These are phyloP conservation scores for Leptinotarsa undecemlineata DNA, from an alignment of 1,140 invertebrate species.

Conservation along the genomic window DNA sequence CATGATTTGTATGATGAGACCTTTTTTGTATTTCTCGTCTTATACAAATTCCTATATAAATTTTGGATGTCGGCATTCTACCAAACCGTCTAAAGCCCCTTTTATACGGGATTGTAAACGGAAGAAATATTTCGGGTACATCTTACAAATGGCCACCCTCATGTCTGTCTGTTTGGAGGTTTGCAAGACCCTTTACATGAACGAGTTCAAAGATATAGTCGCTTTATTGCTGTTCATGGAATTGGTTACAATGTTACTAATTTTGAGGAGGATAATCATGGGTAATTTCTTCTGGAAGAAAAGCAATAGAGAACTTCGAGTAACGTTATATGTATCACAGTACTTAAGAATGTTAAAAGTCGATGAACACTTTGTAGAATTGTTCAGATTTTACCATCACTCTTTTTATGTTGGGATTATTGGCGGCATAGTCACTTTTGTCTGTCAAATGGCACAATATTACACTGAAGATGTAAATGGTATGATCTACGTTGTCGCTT, in stretches of 20 bases:
- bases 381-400: not conserved
- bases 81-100: not conserved
- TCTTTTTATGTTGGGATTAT: not conserved
- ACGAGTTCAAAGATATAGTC: not conserved
- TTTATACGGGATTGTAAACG: not conserved
- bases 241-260: not conserved
- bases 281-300: slow-evolving; percentile 16
- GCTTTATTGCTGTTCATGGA: not conserved
- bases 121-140: not conserved
- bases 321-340: slow-evolving; percentile 5
- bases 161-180: not conserved
- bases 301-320: not conserved
- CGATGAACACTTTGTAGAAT: not conserved
- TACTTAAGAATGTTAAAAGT: not conserved
- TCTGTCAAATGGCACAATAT: slow-evolving; percentile 1
- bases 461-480: not conserved
- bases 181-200: not conserved
- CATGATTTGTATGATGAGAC: not conserved
- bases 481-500: not conserved
- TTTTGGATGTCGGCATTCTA: not conserved
- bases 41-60: not conserved
- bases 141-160: not conserved
- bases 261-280: not conserved
- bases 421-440: not conserved
- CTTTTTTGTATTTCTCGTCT: not conserved